phyloP scores from a whole-genome alignment of 2,797 vertebrate species.

The Lacerta agilis region DNA sequence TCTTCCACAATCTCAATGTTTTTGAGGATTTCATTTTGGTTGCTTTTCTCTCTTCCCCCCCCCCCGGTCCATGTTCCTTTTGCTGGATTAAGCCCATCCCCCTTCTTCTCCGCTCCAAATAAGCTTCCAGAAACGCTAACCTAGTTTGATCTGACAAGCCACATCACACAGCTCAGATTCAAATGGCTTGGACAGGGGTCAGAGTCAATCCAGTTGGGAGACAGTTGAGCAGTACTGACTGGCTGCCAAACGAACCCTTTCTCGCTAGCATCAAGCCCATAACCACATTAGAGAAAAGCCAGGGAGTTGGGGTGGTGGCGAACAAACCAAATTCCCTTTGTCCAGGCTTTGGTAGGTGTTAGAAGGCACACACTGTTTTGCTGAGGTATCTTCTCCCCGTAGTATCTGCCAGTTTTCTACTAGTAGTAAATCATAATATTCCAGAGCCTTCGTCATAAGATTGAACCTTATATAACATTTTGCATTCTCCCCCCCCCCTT shows the following conservation, averaged over 20 bases:
- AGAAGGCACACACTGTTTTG: not conserved
- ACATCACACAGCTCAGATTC: constrained; percentile 17
- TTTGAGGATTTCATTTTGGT: not conserved
- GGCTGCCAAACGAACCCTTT: constrained; percentile 28
- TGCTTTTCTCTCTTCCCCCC: not conserved
- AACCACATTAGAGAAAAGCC: not conserved
- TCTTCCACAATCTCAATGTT: not conserved
- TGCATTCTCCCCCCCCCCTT: too few species aligned
- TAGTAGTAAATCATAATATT: not conserved
- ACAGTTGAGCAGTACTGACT: constrained; percentile 31
- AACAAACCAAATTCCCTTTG: not conserved
- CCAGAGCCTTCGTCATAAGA: not conserved
- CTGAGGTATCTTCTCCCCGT: not conserved
- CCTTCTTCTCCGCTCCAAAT: not conserved
- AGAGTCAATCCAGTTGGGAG: constrained; percentile 26
- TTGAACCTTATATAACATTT: too few species aligned
- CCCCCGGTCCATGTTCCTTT: not conserved
- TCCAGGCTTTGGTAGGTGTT: not conserved
- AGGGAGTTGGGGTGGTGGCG: not conserved
- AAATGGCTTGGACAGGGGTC: constrained; percentile 39
- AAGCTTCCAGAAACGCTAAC: constrained; percentile 24
- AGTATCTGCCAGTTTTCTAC: too few species aligned
- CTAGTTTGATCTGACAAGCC: constrained; percentile 47
- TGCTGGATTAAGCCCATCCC: not conserved
- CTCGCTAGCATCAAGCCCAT: not conserved